Evolutionary conservation across 2,797 vertebrate species (phyloP).

Genomic region (Natrix natrix): DNA sequence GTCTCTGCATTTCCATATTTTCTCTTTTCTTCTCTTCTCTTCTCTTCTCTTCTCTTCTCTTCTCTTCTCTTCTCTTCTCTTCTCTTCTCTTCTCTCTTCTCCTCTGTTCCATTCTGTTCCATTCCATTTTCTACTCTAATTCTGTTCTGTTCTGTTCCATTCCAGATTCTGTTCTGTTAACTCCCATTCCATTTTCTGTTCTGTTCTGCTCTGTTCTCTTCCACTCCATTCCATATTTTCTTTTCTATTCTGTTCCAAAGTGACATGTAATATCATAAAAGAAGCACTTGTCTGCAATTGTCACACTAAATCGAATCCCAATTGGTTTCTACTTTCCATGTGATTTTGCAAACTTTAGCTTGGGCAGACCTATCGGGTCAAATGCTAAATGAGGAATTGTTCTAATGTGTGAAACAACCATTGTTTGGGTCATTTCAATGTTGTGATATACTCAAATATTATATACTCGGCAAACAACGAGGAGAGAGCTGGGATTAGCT

Average conservation of each 20-base stretch:
- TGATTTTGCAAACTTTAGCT: conserved; percentile 15
- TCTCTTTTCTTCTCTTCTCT: no score
- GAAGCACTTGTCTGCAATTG: not conserved
- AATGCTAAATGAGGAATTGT: not conserved
- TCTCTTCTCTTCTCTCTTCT: no score
- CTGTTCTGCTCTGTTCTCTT: no score
- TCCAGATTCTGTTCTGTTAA: no score
- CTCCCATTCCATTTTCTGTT: no score
- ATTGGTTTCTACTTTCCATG: not conserved
- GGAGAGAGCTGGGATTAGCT: conserved; percentile 44
- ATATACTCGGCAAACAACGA: conserved; percentile 18
- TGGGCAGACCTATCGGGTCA: not conserved
- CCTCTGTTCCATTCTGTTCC: no score
- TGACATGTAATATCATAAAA: not conserved
- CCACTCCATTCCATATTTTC: not conserved
- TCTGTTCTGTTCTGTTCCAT: no score
- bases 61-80: no score
- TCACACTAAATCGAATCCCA: not conserved
- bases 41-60: no score
- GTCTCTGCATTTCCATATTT: no score
- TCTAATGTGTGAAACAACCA: no score
- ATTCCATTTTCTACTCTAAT: no score
- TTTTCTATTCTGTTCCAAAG: not conserved
- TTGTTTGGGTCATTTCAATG: conserved; percentile 29
- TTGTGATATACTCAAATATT: conserved; percentile 38